phyloP scores from a whole-genome alignment of 2,113 vertebrate species.

The Forbesichthys papilliferus region DNA sequence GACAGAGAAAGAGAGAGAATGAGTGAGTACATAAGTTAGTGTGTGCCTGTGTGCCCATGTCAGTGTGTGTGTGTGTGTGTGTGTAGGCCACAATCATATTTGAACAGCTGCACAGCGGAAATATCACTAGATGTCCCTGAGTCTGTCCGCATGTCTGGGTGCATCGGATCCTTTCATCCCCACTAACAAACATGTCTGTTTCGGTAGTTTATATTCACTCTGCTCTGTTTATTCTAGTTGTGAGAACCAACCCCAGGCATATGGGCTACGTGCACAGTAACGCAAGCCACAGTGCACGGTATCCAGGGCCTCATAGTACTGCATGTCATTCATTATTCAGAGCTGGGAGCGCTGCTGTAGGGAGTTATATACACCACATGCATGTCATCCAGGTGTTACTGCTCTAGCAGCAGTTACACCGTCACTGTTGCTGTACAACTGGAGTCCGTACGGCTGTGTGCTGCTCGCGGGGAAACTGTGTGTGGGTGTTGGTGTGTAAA shows the following conservation, averaged over 20 bases:
- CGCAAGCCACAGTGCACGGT: background rate
- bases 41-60: conserved; percentile 2
- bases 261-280: background rate
- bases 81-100: conserved; percentile 66
- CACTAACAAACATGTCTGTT: too few species aligned
- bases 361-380: background rate
- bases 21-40: background rate
- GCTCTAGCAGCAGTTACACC: conserved; percentile 23
- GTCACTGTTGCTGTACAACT: background rate
- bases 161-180: conserved; percentile 21
- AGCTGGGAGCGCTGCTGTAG: background rate
- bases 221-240: background rate
- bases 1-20: conserved; percentile 1
- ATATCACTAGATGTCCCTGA: conserved; percentile 44
- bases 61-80: conserved; percentile 47
- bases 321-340: conserved; percentile 15
- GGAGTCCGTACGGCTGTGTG: too few species aligned
- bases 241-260: background rate
- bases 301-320: background rate
- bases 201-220: too few species aligned
- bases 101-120: conserved; percentile 67
- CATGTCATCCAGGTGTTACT: conserved; percentile 38
- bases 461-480: too few species aligned
- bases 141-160: conserved; percentile 21
- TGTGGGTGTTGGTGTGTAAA: too few species aligned